Evolutionary conservation across 2,113 vertebrate species (phyloP).

Genomic region (Sinocyclocheilus anshuiensis): DNA sequence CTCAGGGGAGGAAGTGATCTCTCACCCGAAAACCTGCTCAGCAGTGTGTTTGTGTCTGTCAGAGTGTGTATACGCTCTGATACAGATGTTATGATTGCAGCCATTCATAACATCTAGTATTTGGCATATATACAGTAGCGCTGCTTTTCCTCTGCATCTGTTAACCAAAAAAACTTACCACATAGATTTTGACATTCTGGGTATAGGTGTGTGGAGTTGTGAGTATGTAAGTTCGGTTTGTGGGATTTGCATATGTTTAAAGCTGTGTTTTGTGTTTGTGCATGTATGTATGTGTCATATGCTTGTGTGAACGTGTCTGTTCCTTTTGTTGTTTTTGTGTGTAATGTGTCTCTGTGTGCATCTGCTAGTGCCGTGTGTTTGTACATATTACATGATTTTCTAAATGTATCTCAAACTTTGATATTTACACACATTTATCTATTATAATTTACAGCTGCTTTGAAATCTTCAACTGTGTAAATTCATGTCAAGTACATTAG

Average conservation of each 20-base stretch:
- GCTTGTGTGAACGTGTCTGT: not conserved
- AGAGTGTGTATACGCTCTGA: not conserved
- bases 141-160: not conserved
- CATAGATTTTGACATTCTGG: not conserved
- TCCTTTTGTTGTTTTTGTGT: too few relatives aligned
- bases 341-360: constrained; percentile 13
- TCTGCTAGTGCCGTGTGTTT: not conserved
- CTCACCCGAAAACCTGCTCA: constrained; percentile 48
- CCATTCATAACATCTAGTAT: constrained; percentile 15
- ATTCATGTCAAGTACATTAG: not conserved
- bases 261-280: not conserved
- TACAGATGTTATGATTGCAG: constrained; percentile 10
- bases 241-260: not conserved
- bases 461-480: not conserved
- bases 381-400: not conserved
- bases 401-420: not conserved
- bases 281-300: not conserved
- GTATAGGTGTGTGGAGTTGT: not conserved
- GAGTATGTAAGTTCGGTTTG: not conserved
- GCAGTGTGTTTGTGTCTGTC: constrained; percentile 28
- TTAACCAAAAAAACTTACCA: not conserved
- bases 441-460: not conserved
- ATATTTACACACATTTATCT: not conserved
- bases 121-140: not conserved
- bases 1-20: constrained; percentile 45